phyloP scores from a whole-genome alignment of 2,888 invertebrate species.

The Marronus borbonicus region DNA sequence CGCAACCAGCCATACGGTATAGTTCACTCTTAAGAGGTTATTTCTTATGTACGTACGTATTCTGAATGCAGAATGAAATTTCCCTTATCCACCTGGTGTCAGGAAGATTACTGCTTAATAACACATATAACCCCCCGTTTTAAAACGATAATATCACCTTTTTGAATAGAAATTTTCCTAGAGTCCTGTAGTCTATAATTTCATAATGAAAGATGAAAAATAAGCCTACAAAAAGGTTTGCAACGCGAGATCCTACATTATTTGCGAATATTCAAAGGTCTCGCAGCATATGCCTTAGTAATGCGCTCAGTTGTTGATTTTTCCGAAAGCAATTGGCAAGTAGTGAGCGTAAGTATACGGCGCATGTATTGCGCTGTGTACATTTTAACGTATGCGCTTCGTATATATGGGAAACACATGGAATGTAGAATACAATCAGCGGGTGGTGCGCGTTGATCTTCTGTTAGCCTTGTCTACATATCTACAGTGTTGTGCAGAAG shows the following conservation, averaged over 20 bases:
- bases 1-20: too few species aligned
- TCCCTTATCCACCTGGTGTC: too few species aligned
- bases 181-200: conserved; percentile 3
- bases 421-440: conserved; percentile 60
- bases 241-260: conserved; percentile 33
- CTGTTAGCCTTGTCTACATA: conserved; percentile 43
- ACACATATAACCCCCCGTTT: background rate
- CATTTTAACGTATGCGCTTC: conserved; percentile 50
- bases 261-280: conserved; percentile 23
- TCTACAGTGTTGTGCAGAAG: background rate
- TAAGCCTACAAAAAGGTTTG: conserved; percentile 7
- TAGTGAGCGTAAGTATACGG: conserved; percentile 10
- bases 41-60: too few species aligned
- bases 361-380: conserved; percentile 1
- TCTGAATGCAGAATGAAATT: too few species aligned
- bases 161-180: conserved; percentile 13
- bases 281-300: conserved; percentile 21
- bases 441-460: conserved; percentile 57
- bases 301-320: conserved; percentile 24
- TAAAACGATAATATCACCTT: background rate
- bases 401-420: conserved; percentile 60
- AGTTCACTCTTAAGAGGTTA: too few species aligned
- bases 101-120: background rate
- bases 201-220: conserved; percentile 20
- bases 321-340: conserved; percentile 25